Percentiles rank a stretch among this genome's conserved stretches.
Evolutionary conservation across 2,888 invertebrate genomes (phyloP).

Genomic region (Ligdia adustata): DNA sequence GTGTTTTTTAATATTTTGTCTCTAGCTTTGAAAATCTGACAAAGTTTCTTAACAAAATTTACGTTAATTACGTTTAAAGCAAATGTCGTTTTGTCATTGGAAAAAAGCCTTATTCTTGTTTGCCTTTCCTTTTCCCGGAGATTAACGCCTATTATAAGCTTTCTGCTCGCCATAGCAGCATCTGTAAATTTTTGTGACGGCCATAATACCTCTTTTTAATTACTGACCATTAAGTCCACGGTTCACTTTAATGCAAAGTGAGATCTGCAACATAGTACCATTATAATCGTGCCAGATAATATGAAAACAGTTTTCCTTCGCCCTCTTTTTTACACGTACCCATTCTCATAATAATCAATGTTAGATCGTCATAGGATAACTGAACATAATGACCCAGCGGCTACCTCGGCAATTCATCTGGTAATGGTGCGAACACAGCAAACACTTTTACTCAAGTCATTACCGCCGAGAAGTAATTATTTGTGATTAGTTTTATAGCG

Average conservation of each 20-base stretch:
- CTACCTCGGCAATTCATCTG: conserved; percentile 36
- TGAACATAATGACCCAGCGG: conserved; percentile 63
- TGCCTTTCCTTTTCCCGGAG: too few relatives aligned
- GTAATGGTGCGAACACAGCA: conserved; percentile 72
- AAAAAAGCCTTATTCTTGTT: too few relatives aligned
- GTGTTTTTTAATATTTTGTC: too few relatives aligned
- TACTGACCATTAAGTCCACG: conserved; percentile 8
- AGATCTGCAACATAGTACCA: conserved; percentile 28
- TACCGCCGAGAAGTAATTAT: conserved; percentile 41
- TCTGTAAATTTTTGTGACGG: not conserved
- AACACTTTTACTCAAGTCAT: conserved; percentile 67
- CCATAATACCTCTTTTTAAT: conserved; percentile 3
- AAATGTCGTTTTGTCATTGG: too few relatives aligned
- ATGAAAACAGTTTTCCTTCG: conserved; percentile 53
- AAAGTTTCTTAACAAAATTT: too few relatives aligned
- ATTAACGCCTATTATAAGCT: too few relatives aligned
- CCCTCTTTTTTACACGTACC: conserved; percentile 43
- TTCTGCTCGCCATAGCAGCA: too few relatives aligned
- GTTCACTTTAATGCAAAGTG: conserved; percentile 26
- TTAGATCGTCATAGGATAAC: conserved; percentile 60
- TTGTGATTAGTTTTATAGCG: conserved; percentile 35
- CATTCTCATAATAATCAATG: conserved; percentile 71
- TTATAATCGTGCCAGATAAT: conserved; percentile 38
- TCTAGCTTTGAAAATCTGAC: too few relatives aligned
- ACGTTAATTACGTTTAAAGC: too few relatives aligned